These are phyloP conservation scores for Netelia inedita DNA, from an alignment of 2,888 invertebrate species.

Conservation along the genomic window DNA sequence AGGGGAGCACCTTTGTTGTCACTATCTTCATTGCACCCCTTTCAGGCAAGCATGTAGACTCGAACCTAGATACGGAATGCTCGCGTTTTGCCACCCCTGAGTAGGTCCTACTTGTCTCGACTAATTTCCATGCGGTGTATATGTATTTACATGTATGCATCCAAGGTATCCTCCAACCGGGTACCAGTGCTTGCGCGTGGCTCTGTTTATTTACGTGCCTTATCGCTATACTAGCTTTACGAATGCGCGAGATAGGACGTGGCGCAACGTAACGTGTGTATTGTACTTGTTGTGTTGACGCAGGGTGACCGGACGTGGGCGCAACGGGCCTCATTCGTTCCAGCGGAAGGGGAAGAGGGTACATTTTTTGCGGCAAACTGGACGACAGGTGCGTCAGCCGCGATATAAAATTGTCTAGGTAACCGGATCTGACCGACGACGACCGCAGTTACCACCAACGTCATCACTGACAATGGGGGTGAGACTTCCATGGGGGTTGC, in stretches of 20 bases:
- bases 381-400: constrained; percentile 47
- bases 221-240: constrained; percentile 29
- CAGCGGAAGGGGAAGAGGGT: not conserved
- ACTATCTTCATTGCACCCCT: constrained; percentile 61
- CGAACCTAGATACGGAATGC: constrained; percentile 3
- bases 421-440: constrained; percentile 28
- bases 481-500: not conserved
- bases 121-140: constrained; percentile 36
- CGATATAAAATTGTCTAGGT: constrained; percentile 62
- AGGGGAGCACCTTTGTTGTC: constrained; percentile 67
- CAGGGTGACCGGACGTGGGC: constrained; percentile 42
- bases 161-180: constrained; percentile 32
- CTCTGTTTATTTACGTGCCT: constrained; percentile 17
- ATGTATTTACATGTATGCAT: not conserved
- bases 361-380: constrained; percentile 56
- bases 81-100: not conserved
- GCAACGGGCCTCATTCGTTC: constrained; percentile 61
- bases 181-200: not conserved
- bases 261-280: constrained; percentile 17
- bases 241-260: not conserved
- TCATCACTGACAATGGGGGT: constrained; percentile 10
- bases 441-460: constrained; percentile 12
- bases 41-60: constrained; percentile 53
- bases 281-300: constrained; percentile 12
- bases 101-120: not conserved